These are phyloP conservation scores for Smutsia gigantea DNA, from an alignment of 2,797 vertebrate genomes.

Conservation along the genomic window DNA sequence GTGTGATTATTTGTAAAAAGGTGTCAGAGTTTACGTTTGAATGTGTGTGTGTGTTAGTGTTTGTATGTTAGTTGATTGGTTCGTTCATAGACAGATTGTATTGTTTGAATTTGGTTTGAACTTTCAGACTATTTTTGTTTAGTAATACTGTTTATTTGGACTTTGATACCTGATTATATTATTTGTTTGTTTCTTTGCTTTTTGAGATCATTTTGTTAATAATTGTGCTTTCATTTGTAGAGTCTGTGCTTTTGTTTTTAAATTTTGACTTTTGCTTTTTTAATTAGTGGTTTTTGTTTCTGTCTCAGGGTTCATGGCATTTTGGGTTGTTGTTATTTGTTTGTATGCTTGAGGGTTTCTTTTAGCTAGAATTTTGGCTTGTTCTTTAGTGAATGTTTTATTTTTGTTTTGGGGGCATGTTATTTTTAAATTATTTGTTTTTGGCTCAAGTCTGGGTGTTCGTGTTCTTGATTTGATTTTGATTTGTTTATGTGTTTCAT, in stretches of 20 bases:
- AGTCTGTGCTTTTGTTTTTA: neutral
- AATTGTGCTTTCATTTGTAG: neutral
- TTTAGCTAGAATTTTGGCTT: neutral
- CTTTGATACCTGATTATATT: neutral
- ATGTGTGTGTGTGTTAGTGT: neutral
- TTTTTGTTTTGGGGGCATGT: neutral
- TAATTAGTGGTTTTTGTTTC: neutral
- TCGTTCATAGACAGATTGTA: neutral
- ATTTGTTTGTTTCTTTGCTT: neutral
- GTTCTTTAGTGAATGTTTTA: neutral
- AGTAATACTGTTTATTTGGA: neutral
- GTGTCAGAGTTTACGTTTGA: neutral
- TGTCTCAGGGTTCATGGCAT: neutral
- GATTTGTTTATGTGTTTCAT: neutral
- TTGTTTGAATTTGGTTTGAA: neutral
- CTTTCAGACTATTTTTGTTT: slow-evolving; percentile 7
- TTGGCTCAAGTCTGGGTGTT: neutral
- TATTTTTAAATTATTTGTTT: neutral
- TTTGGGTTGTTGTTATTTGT: neutral
- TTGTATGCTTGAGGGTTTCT: neutral
- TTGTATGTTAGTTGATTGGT: neutral
- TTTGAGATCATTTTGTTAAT: neutral
- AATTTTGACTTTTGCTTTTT: neutral
- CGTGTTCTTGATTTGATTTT: neutral
- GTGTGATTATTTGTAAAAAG: neutral